phyloP scores from a whole-genome alignment of 2,797 vertebrate genomes.

The Thunnus albacares region DNA sequence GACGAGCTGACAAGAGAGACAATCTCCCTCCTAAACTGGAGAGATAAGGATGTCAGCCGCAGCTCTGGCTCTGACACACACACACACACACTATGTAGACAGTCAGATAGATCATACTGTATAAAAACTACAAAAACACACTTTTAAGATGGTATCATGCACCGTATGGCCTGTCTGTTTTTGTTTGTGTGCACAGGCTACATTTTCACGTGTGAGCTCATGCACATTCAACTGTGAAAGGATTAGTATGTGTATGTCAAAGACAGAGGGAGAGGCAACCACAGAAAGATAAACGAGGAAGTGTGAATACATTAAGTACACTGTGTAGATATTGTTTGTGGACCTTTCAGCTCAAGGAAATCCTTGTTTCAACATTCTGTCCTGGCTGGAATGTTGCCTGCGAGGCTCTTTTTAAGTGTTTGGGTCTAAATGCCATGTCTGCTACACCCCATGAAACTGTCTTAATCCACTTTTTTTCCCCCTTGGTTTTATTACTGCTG shows the following conservation, averaged over 20 bases:
- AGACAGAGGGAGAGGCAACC: slow-evolving; percentile 71
- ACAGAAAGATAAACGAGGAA: slow-evolving; percentile 78
- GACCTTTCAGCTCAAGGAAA: slow-evolving; percentile 82
- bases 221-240: slow-evolving; percentile 58
- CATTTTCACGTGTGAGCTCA: slow-evolving; percentile 46
- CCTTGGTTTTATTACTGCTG: slow-evolving; percentile 85
- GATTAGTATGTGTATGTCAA: slow-evolving; percentile 74
- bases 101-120: slow-evolving; percentile 55
- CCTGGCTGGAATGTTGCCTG: slow-evolving; percentile 83
- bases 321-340: slow-evolving; percentile 80
- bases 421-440: slow-evolving; percentile 85
- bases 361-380: slow-evolving; percentile 83
- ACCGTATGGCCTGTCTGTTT: slow-evolving; percentile 57
- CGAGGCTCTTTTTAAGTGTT: slow-evolving; percentile 82
- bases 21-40: slow-evolving; percentile 79
- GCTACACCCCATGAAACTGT: slow-evolving; percentile 89
- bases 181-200: slow-evolving; percentile 53
- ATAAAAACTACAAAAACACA: slow-evolving; percentile 56
- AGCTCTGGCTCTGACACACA: slow-evolving; percentile 61
- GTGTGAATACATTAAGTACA: slow-evolving; percentile 78
- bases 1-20: slow-evolving; percentile 81
- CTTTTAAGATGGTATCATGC: slow-evolving; percentile 63
- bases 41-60: slow-evolving; percentile 79
- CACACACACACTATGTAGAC: slow-evolving; percentile 36
- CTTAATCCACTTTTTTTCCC: slow-evolving; percentile 82